Evolutionary conservation across 2,113 vertebrate genomes (phyloP), one percentile per base, ranked within the genome.

Genomic region (Catharus fuscescens): DNA sequence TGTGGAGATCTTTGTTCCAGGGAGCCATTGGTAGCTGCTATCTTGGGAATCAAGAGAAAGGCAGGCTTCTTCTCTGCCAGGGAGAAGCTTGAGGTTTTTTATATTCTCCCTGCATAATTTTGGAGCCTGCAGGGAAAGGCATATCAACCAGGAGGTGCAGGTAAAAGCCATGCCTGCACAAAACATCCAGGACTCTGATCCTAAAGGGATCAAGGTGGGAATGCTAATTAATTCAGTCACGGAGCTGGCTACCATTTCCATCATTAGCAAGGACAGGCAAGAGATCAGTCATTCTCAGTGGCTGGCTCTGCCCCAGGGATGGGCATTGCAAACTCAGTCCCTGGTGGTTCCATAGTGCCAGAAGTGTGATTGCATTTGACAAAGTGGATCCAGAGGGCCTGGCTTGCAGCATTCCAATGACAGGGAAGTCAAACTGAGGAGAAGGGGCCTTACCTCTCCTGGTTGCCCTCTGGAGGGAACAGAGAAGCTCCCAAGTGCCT

Each of bases 291-390:
- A 32, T 13, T 52, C 59, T 70, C 62, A 17, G 48, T 18, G 53
- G 11, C 71, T 74, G 57, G 59, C 50, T 71, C 32, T 83, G 60
- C 44, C 56, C n/a, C 20, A 38, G 18, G 29, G 29, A 5, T 20
- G 59, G 9, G 20, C 38, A 18, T 21, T 28, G 44, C 31, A 29
- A 78, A 82, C 52, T 23, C 71, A 61, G n/a, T 64, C 48, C 45
- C 32, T 26, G 28, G 21, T 57, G 20, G 24, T 0, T 0, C 3
- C 1, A 25, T 9, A 50, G 23, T 31, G 53, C 32, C 77, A 50
- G 64, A 17, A 54, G 16, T 2, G 6, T 24, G 31, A 5, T 1
- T 16, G 5, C 6, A 1, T 47, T 83, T 92, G 45, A 76, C 72
- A 18, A 21, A n/a, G 25, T 4, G 34, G 23, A 79, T 24, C 29